These are phyloP conservation scores for Vidua macroura DNA, from an alignment of 2,113 vertebrate genomes.

Conservation along the genomic window DNA sequence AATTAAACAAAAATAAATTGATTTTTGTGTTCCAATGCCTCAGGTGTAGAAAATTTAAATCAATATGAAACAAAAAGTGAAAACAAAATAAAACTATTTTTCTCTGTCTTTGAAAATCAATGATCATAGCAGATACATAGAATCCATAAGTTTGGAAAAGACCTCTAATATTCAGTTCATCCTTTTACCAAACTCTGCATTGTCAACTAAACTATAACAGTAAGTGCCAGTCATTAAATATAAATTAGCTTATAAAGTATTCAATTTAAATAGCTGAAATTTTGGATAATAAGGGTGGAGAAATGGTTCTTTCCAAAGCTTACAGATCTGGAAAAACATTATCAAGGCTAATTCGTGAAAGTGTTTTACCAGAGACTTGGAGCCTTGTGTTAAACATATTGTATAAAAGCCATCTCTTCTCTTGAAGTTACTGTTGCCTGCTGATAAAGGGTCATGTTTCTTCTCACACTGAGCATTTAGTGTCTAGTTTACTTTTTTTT, in stretches of 20 bases:
- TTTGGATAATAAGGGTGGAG: neutral
- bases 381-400: neutral
- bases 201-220: neutral
- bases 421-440: neutral
- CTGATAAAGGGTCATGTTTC: neutral
- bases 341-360: neutral
- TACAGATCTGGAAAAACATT: neutral
- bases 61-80: neutral
- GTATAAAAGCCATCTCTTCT: neutral
- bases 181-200: fast-evolving
- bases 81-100: neutral
- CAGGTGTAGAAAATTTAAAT: neutral
- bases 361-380: neutral
- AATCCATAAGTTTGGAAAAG: neutral
- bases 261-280: neutral
- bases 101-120: neutral
- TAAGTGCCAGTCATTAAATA: neutral
- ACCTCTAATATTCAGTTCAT: neutral
- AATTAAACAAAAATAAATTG: neutral
- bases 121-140: neutral
- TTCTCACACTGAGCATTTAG: neutral
- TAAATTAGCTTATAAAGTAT: neutral
- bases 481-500: neutral
- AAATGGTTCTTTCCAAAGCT: neutral
- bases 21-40: neutral